phyloP scores from a whole-genome alignment of 2,113 vertebrate genomes.

The Brachionichthys hirsutus region DNA sequence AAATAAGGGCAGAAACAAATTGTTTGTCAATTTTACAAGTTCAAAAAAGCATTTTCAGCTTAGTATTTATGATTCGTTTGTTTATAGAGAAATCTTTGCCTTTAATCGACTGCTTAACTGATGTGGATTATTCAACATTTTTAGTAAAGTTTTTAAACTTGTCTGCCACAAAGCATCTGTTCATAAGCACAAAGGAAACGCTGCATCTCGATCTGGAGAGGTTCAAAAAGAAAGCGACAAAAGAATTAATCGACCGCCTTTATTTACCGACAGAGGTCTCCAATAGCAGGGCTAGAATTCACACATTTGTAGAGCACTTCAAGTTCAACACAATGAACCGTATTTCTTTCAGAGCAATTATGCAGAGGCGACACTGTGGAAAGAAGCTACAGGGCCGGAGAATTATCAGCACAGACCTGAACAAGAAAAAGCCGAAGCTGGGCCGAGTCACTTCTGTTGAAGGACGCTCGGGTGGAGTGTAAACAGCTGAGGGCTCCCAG shows the following conservation, averaged over 20 bases:
- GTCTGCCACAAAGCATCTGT: too few relatives aligned
- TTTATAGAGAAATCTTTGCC: too few relatives aligned
- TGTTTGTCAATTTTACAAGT: too few relatives aligned
- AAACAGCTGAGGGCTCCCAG: conserved; percentile 46
- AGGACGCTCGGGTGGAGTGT: conserved; percentile 66
- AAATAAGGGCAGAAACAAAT: too few relatives aligned
- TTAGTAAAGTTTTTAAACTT: too few relatives aligned
- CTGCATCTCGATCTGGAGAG: not conserved
- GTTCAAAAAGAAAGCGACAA: conserved; percentile 31
- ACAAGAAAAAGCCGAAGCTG: conserved; percentile 49
- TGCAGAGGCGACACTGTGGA: conserved; percentile 73
- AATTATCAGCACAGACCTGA: conserved; percentile 54
- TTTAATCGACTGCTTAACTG: too few relatives aligned
- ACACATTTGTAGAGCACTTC: conserved; percentile 75
- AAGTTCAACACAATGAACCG: conserved; percentile 73
- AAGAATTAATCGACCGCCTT: conserved; percentile 78
- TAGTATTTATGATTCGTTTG: too few relatives aligned
- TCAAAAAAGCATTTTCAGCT: too few relatives aligned
- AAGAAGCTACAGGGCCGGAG: conserved; percentile 59
- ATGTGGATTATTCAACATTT: too few relatives aligned
- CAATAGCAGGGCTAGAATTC: conserved; percentile 82
- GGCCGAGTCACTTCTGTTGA: conserved; percentile 38
- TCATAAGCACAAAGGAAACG: too few relatives aligned
- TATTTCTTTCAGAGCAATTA: conserved; percentile 82
- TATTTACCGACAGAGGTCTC: conserved; percentile 81